These are phyloP conservation scores for Coracopsis vasa DNA, from an alignment of 2,113 vertebrate species.

Conservation along the genomic window DNA sequence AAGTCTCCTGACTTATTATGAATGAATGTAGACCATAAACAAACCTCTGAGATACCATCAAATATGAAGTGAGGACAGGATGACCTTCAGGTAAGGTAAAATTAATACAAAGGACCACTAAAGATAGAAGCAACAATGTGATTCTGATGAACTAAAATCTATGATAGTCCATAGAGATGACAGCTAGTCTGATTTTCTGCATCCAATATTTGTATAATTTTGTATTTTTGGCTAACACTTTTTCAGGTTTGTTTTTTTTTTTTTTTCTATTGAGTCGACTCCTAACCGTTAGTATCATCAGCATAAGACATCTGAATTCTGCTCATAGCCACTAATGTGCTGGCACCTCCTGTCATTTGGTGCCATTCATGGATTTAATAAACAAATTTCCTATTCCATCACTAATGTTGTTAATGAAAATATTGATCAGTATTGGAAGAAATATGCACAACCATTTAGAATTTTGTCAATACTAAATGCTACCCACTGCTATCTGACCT, in stretches of 20 bases:
- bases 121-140: neutral
- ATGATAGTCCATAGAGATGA: neutral
- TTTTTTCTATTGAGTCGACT: neutral
- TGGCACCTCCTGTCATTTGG: neutral
- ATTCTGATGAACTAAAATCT: neutral
- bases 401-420: neutral
- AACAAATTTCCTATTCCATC: neutral
- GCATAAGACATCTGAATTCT: neutral
- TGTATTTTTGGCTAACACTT: neutral
- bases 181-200: neutral
- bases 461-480: neutral
- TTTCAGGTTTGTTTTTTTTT: neutral
- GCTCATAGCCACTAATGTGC: accelerated
- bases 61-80: neutral
- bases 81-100: neutral
- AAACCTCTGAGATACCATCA: neutral
- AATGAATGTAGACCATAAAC: neutral
- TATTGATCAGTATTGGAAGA: neutral
- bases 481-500: neutral
- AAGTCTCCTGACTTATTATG: neutral
- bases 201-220: neutral
- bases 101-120: neutral
- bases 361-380: neutral
- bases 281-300: accelerated
- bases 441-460: accelerated